Evolutionary conservation across 2,888 invertebrate species (phyloP), one percentile per base, ranked within the genome.

Genomic region (Drosophila robusta): DNA sequence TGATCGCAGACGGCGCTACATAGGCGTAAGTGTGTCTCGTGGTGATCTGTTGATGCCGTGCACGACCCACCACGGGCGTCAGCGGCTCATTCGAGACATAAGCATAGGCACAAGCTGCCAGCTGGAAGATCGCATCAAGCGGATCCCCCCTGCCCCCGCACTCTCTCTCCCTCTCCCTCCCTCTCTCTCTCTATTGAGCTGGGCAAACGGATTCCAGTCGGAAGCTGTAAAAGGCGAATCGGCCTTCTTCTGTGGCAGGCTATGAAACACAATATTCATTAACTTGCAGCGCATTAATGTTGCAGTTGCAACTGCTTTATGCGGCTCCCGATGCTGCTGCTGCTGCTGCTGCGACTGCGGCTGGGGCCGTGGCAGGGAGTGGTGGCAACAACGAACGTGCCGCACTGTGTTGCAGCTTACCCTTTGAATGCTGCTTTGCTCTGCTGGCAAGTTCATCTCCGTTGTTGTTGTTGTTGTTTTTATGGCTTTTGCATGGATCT

Each of bases 251-350:
- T 79, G 86, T 78, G 80, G 78, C 82, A 85, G 90, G 86, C 89
- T 85, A 86, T 90, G 88, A 88, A 89, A 90, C 90, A 89, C 83
- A 90, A 89, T 90, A 90, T 90, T 90, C 90, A 90, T 90, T 90
- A 90, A 90, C 91, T 90, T 90, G 88, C 86, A 85, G 89, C 80
- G 87, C 87, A 85, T 89, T 89, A 90, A 90, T 89, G 90, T 78
- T 84, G 81, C 68, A 69, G 72, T 55, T 67, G 63, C 62, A 68
- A 58, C 61, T 47, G 63, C 64, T 67, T 66, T 55, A 66, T 60
- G 62, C 61, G 49, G 72, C 63, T 75, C 62, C 68, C 36, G 68
- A 38, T 58, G 64, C 39, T 12, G 71, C 50, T 44, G 36, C 16
- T 36, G 52, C 42, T 51, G 46, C 16, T 46, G 29, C 8, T 55